Evolutionary conservation across 2,113 vertebrate species (phyloP).

Genomic region (Nestor notabilis): DNA sequence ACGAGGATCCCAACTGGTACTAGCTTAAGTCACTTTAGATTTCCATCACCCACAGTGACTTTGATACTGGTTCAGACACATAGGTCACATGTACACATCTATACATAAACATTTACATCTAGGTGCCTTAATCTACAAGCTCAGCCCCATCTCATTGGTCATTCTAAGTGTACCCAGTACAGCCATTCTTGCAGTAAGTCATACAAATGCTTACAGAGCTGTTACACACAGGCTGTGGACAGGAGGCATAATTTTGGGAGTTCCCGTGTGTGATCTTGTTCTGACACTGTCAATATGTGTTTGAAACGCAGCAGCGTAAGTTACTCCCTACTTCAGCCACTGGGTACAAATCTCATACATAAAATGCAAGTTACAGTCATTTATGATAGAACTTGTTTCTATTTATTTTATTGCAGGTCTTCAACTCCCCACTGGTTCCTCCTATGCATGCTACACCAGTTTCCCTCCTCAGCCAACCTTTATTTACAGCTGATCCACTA

Average conservation of each 20-base stretch:
- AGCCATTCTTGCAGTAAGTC: not conserved
- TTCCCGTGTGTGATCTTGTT: not conserved
- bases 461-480: not conserved
- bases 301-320: not conserved
- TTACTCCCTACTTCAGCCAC: not conserved
- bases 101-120: not conserved
- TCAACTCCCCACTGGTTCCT: not conserved
- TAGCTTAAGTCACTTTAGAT: not conserved
- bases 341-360: not conserved
- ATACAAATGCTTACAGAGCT: not conserved
- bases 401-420: not conserved
- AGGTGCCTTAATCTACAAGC: not conserved
- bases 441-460: not conserved
- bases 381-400: not conserved
- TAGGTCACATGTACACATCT: not conserved
- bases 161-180: not conserved
- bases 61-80: not conserved
- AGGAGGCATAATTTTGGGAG: not conserved
- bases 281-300: not conserved
- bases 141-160: not conserved
- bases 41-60: not conserved
- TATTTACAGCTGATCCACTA: not conserved
- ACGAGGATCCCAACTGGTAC: not conserved
- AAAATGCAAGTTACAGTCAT: not conserved
- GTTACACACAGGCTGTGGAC: not conserved